Conservation (phyloP, 2,113 vertebrate genomes). For the Jacana jacana region DNA sequence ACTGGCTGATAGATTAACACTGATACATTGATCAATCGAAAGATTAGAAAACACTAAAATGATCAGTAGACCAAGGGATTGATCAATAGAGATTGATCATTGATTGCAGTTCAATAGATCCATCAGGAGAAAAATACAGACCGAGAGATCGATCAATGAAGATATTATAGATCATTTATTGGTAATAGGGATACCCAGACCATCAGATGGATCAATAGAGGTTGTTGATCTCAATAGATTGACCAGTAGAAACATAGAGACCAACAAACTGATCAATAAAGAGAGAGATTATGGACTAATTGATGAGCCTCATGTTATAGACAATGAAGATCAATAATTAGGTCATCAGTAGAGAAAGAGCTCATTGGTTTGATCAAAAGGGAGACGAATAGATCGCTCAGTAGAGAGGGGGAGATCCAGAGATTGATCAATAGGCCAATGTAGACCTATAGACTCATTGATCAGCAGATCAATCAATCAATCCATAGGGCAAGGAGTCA, state of each 20-base stretch:
- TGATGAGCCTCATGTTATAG: fast-evolving
- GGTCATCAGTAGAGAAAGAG: neutral
- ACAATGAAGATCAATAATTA: neutral
- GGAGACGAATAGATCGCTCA: fast-evolving
- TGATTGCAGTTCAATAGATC: neutral
- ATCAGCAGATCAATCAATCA: neutral
- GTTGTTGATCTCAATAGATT: neutral
- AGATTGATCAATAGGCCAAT: neutral
- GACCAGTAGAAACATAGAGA: neutral
- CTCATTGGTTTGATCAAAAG: fast-evolving
- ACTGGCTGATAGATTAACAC: neutral
- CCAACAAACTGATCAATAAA: neutral
- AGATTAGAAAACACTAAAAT: neutral
- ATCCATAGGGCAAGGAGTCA: neutral
- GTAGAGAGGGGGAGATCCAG: neutral
- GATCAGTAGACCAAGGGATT: neutral
- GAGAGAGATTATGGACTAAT: neutral
- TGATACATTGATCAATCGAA: neutral
- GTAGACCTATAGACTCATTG: neutral
- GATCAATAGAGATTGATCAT: neutral
- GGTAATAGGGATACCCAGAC: neutral
- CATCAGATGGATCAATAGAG: neutral
- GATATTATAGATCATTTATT: neutral
- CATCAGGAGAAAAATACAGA: neutral
- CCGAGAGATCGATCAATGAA: neutral